These are phyloP conservation scores for Micoletzkya japonica DNA, from an alignment of 2,888 invertebrate genomes.

Conservation along the genomic window DNA sequence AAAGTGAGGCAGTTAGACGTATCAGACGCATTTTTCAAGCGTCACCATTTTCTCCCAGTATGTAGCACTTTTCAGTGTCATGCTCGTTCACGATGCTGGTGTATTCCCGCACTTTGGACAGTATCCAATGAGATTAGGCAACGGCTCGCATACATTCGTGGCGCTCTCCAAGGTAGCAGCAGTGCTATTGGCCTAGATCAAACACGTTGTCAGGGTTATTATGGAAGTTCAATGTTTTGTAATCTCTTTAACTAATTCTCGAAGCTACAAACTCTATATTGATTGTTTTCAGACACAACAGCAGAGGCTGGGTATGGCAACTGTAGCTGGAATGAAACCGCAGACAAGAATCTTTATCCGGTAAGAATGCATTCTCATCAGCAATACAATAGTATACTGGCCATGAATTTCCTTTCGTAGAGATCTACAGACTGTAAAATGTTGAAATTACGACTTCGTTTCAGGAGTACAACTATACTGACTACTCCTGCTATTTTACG, in stretches of 20 bases:
- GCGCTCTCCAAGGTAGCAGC: neutral
- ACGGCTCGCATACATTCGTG: neutral
- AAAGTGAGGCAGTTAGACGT: no score
- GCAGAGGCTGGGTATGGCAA: neutral
- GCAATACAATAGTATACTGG: no score
- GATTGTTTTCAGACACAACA: neutral
- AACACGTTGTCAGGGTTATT: no score
- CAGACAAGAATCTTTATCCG: neutral
- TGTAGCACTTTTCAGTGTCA: no score
- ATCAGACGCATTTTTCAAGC: no score
- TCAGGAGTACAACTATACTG: conserved; percentile 1
- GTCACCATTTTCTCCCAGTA: no score
- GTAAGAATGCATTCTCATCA: no score
- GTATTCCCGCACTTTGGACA: neutral
- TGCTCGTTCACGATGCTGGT: neutral
- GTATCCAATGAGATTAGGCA: neutral
- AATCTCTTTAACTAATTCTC: no score
- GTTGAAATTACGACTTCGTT: neutral
- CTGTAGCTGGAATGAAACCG: neutral
- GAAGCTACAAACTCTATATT: fast-evolving
- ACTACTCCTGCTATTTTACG: neutral
- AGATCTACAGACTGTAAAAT: no score
- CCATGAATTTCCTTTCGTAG: no score
- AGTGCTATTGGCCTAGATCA: no score
- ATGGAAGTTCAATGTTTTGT: no score